Evolutionary conservation across 2,888 invertebrate species (phyloP).

Genomic region (Nezara viridula): DNA sequence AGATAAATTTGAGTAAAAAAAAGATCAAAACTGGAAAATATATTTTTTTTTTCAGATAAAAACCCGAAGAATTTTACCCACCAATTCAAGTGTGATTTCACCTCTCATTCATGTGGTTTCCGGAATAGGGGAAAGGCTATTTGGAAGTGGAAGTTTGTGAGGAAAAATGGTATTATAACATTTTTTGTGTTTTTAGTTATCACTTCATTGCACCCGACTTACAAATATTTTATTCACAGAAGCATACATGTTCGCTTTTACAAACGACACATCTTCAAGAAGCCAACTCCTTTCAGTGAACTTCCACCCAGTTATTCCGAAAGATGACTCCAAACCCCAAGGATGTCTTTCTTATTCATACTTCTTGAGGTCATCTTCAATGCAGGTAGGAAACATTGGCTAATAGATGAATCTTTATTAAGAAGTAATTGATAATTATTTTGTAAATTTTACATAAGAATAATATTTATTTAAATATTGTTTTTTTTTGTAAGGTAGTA

Average conservation of each 20-base stretch:
- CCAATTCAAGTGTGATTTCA: slow-evolving; percentile 66
- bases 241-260: slow-evolving; percentile 31
- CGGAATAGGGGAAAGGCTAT: slow-evolving; percentile 66
- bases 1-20: no score
- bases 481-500: no score
- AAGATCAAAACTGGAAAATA: no score
- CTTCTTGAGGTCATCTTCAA: slow-evolving; percentile 32
- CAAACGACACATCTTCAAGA: neutral
- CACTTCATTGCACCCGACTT: neutral
- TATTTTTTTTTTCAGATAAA: slow-evolving; percentile 62
- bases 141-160: slow-evolving; percentile 66
- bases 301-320: slow-evolving; percentile 10
- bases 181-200: neutral
- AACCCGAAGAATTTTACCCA: slow-evolving; percentile 66
- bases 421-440: neutral
- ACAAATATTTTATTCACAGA: neutral
- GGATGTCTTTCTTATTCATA: slow-evolving; percentile 44
- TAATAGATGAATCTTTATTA: neutral
- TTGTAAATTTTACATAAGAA: neutral
- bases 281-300: slow-evolving; percentile 27
- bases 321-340: neutral
- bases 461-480: no score
- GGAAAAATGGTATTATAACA: slow-evolving; percentile 64
- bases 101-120: slow-evolving; percentile 67
- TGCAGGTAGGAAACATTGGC: neutral